A percentile compares a stretch with the other conserved stretches of the same genome.
These are phyloP conservation scores for Cassiopea andromeda DNA, from an alignment of 30 jellyfish, hydroid and myxozoan genomes.

Conservation along the genomic window DNA sequence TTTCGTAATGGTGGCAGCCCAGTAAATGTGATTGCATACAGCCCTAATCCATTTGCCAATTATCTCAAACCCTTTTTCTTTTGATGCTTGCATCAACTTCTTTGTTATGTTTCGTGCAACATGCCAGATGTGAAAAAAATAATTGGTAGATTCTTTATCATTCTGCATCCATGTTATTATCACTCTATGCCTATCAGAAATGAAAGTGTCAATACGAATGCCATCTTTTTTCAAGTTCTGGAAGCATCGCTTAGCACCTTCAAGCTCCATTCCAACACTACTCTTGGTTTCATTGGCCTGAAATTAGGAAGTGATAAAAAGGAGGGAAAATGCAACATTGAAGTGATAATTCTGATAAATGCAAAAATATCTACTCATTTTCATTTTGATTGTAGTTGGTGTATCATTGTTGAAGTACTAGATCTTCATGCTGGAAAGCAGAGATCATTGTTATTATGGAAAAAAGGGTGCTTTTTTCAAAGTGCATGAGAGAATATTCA, in stretches of 20 bases:
- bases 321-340: neutral
- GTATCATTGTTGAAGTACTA: neutral
- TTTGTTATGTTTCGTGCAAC: constrained; percentile 33
- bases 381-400: neutral
- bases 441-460: neutral
- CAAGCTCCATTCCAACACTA: constrained; percentile 12
- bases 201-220: constrained; percentile 2
- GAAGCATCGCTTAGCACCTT: constrained; percentile 41
- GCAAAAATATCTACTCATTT: neutral
- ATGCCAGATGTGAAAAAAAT: constrained; percentile 41
- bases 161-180: constrained; percentile 31
- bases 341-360: neutral
- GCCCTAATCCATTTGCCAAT: constrained; percentile 5
- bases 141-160: neutral
- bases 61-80: constrained; percentile 21
- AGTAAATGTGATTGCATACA: constrained; percentile 27
- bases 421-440: neutral
- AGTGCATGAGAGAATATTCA: neutral
- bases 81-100: constrained; percentile 1
- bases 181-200: constrained; percentile 33
- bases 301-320: neutral
- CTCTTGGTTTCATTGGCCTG: constrained; percentile 36
- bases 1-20: constrained; percentile 31
- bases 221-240: constrained; percentile 8
- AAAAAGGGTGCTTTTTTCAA: neutral